Evolutionary conservation across 2,797 vertebrate species (phyloP), one percentile per base, ranked within the genome.

Genomic region (Molossus alvarezi): DNA sequence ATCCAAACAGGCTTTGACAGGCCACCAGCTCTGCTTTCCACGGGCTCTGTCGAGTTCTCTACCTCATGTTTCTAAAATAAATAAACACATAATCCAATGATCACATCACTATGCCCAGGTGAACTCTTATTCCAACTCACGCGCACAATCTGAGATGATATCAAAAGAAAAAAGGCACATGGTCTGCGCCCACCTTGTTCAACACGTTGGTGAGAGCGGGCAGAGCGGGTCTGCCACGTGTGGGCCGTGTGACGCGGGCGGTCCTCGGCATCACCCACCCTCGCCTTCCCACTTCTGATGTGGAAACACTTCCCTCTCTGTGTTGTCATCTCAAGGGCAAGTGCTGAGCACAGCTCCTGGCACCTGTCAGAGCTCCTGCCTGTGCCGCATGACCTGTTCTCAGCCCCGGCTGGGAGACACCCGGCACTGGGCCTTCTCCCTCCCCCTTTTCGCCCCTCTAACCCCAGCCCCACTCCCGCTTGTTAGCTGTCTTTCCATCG

Each of bases 31-130:
- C 25, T 45, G 76, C 60, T 62, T 73, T 72, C 55, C 51, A 18
- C 0, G 15, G 62, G 76, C 80, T 71, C 48, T 2, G 72, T 9
- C 20, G 27, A 37, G 45, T 79, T 87, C 90, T 80, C 65, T 69
- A 69, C n/a, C 82, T 94, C 6, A 3, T 80, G 79, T 73, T 96
- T 96, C 88, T 57, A 77, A 95, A 92, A 79, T 79, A 96, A 91
- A 86, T 73, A 95, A 85, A 79, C 71, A 60, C 53, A 60, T 79
- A 67, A 88, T 82, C 62, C 37, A 62, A 8, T 67, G 80, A 69
- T 57, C 69, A 48, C 62, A 60, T 95, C 53, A 3, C 94, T 85
- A 90, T 45, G 45, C 91, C 83, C 37, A 69, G 83, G 80, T 95
- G 58, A 91, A 91, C 73, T 79, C 84, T 41, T 69, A 53, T 64